These are phyloP conservation scores for Jaculus jaculus DNA, from an alignment of 2,113 vertebrate species.

Conservation along the genomic window DNA sequence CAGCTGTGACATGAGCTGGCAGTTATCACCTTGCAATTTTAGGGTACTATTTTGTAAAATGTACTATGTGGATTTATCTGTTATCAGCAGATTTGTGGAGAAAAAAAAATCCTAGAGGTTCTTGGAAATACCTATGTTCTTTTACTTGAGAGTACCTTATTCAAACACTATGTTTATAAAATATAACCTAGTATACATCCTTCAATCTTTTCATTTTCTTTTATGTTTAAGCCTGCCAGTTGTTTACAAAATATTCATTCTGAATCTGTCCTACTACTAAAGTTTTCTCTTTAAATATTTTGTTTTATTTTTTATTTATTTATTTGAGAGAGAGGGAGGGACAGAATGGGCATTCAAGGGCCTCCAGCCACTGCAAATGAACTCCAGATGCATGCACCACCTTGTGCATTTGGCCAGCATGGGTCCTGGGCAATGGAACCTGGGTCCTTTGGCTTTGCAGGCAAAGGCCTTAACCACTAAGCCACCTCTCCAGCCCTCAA, in stretches of 20 bases:
- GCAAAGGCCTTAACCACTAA: no score
- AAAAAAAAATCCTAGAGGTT: slow-evolving; percentile 22
- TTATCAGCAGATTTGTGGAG: slow-evolving; percentile 45
- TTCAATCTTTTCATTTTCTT: not conserved
- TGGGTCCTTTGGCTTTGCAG: no score
- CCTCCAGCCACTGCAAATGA: no score
- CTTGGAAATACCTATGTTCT: not conserved
- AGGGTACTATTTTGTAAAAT: slow-evolving; percentile 41
- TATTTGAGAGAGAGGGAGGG: no score
- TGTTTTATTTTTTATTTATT: no score
- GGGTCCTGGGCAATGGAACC: no score
- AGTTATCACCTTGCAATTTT: slow-evolving; percentile 39
- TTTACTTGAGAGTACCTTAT: not conserved
- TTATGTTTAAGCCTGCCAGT: not conserved
- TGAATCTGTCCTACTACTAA: not conserved
- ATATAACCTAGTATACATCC: not conserved
- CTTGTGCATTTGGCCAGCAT: no score
- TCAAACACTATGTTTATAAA: slow-evolving; percentile 4
- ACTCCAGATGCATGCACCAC: no score
- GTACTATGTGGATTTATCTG: not conserved
- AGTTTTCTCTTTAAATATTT: no score
- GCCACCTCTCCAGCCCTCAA: no score
- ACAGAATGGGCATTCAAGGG: no score
- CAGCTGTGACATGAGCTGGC: slow-evolving; percentile 9
- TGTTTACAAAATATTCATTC: not conserved